Base-by-base conservation (phyloP, 1,140 invertebrate genomes). In the Delia radicum region DNA sequence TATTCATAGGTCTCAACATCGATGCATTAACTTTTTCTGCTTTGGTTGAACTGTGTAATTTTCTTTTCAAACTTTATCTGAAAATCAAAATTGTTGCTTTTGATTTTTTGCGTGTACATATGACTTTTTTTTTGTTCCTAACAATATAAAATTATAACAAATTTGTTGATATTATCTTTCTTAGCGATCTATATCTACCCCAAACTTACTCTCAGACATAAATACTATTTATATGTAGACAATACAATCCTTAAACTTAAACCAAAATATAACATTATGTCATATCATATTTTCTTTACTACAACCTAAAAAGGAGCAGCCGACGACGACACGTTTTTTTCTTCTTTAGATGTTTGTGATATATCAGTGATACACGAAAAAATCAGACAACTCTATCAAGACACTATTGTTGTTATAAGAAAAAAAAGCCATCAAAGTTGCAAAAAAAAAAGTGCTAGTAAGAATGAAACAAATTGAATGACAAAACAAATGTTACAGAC, bases 401-500 rank as follows among this genome's bases (percentile, higher is more conserved):
- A 69, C 29, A 24, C 29, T 69, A 69, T 69, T 69, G 65, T 69
- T 31, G 63, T n/a, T 18, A 18, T 7, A 33, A 33, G n/a, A 37
- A 69, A 69, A 69, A 18, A 33, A 69, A 69, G 29, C 33, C 65
- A 69, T 18, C 18, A 18, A 69, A 69, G 29, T 69, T 15, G 63
- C 63, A 67, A 31, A 15, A 55, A 55, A n/a, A n/a, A n/a, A n/a
- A n/a, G n/a, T n/a, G n/a, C n/a, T n/a, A n/a, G n/a, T n/a, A n/a
- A n/a, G n/a, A n/a, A 31, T 69, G 65, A 31, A 18, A 10, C n/a
- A 69, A 69, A 69, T 69, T 69, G 65, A 69, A 69, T 69, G 65
- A 69, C 65, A 69, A 69, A 69, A 69, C 65, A 69, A 69, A 69
- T 69, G 65, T 69, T 69, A 33, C 65, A 69, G 29, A 33, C 65